These are phyloP conservation scores for Folsomia candida DNA, from an alignment of 2,888 invertebrate species.

Conservation along the genomic window DNA sequence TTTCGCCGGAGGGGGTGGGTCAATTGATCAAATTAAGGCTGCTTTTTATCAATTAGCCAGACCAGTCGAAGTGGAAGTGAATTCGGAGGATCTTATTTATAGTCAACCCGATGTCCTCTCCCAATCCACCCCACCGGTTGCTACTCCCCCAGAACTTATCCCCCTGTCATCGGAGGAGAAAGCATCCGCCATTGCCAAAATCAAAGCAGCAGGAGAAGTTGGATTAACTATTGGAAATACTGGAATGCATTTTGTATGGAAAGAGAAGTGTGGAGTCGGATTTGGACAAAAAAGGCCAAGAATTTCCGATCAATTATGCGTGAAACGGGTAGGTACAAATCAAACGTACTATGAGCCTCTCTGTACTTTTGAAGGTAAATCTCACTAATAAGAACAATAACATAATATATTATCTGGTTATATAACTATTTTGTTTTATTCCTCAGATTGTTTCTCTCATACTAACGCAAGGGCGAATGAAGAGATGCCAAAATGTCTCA, in stretches of 20 bases:
- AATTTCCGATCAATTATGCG: neutral
- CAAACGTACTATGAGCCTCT: no score
- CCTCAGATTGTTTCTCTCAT: neutral
- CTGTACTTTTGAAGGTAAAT: neutral
- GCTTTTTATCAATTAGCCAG: neutral
- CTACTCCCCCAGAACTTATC: neutral
- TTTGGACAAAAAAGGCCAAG: neutral
- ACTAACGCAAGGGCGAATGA: neutral
- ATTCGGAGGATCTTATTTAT: neutral
- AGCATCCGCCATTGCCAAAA: neutral
- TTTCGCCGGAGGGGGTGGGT: neutral
- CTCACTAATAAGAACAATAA: no score
- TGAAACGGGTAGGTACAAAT: neutral
- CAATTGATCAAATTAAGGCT: neutral
- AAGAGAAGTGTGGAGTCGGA: neutral
- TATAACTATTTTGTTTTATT: no score
- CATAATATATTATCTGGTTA: no score
- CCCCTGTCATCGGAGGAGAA: neutral
- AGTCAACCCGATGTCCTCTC: neutral
- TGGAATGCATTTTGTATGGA: neutral
- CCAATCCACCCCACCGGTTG: neutral
- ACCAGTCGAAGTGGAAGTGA: neutral
- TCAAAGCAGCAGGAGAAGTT: neutral
- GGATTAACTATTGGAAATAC: neutral
- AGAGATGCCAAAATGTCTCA: neutral